Base-by-base conservation (phyloP, 2,797 vertebrate species). In the Poeciliopsis infans region DNA sequence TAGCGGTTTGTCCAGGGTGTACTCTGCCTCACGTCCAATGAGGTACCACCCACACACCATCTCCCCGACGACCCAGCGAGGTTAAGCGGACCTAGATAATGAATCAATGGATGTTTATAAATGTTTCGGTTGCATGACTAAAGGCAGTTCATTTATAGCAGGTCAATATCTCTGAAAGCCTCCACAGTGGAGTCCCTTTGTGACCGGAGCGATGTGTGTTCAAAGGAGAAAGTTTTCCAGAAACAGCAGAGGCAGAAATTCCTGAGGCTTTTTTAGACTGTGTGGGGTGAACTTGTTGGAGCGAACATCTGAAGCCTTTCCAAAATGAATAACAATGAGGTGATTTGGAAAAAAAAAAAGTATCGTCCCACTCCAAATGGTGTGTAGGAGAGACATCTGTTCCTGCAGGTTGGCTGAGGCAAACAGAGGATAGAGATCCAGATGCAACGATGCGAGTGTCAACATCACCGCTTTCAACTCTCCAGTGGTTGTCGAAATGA, bases 351-450 rank as follows among this genome's bases (percentile, higher is more conserved):
- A 76, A 46, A 41, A 69, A 72, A 71, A 36, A 88, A 49, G 74
- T 75, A 68, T 68, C 64, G 51, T 36, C 75, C 69, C 64, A 53
- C 57, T 85, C 79, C 82, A 88, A 89, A 80, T 84, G 81, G 72
- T 86, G 87, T 88, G 91, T 87, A 83, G 89, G 88, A 90, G 88
- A 89, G 82, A 85, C 91, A 92, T 85, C 87, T 90, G 90, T 82
- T 92, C 74, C 71, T 83, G 85, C 77, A 84, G 81, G 89, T 89
- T 71, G 86, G 80, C 80, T 79, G 83, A 91, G 90, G 88, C 86
- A 83, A 88, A 78, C 1, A 36, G 55, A 83, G 81, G 78, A 82
- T 68, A 61, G 76, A 86, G 76, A 77, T 15, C 69, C 20, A 78
- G 70, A 41, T 70, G 83, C 64, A 64, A 74, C 77, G 69, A 0